phyloP scores from a whole-genome alignment of 1,140 invertebrate species.

The Potamilus streckersoni region DNA sequence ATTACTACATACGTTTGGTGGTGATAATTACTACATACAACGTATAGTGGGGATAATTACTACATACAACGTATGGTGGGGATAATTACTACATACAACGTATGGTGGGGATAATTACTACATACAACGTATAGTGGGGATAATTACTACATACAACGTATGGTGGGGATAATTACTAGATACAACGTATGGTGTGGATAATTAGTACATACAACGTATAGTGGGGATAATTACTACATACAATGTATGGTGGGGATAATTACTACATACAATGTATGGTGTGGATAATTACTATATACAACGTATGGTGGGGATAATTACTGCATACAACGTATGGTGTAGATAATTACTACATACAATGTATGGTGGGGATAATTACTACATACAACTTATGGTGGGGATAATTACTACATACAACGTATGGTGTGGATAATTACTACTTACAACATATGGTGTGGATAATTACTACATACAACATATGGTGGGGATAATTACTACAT shows the following conservation, averaged over 20 bases:
- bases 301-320: neutral
- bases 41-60: constrained; percentile 96
- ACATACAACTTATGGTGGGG: constrained; percentile 88
- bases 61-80: too few relatives aligned
- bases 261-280: constrained; percentile 80
- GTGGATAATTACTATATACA: too few relatives aligned
- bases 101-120: constrained; percentile 98
- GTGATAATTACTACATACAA: constrained; percentile 68
- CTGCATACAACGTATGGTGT: constrained; percentile 86
- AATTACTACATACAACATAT: too few relatives aligned
- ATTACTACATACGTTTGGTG: too few relatives aligned
- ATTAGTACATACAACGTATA: constrained; percentile 77
- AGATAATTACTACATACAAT: too few relatives aligned
- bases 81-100: constrained; percentile 70
- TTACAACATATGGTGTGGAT: constrained; percentile 91
- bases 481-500: constrained; percentile 30
- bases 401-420: too few relatives aligned
- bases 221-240: too few relatives aligned
- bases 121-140: neutral
- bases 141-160: constrained; percentile 75
- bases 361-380: neutral
- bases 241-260: neutral
- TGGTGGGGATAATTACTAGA: too few relatives aligned
- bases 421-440: constrained; percentile 22
- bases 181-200: neutral